Evolutionary conservation across 2,888 invertebrate genomes (phyloP), one percentile per base, ranked within the genome.

Genomic region (Callyntrura guangdongensis): DNA sequence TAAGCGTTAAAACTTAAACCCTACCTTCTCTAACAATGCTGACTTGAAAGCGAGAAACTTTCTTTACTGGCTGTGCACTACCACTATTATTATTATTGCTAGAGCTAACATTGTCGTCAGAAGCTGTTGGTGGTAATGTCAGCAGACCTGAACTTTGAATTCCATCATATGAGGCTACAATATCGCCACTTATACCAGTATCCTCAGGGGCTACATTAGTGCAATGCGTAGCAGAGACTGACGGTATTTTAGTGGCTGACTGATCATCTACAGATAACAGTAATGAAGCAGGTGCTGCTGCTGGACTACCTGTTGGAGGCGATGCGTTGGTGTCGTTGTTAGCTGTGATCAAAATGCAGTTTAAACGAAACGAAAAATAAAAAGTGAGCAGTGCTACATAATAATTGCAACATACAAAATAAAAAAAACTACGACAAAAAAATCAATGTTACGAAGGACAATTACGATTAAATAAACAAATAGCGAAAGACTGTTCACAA

Each of bases 21-120:
- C 84, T 89, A 91, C 91, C 95, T 93, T 96, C 96, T 14, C 95
- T 95, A 27, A 96, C 95, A 14, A 96, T 95, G 94, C 95, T 96
- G 81, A 96, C 96, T 94, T 95, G 95, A 94, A 96, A 96, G 81
- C 96, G 95, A 8, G 96, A 96, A 17, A 96, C 94, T 92, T 95
- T 95, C 81, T 95, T 92, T 25, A 93, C 94, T 25, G 94, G 93
- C 77, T 93, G 93, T 59, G 93, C 72, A 72, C 72, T 77, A 64
- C 64, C 53, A 14, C 5, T 53, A 84, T 49, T 61, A 84, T 17
- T 86, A 87, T 56, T 87, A 79, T 59, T 91, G 22, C 88, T 87
- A 84, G 87, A 11, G 86, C 81, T 90, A 90, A 49, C 64, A 77
- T 17, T 84, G 47, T 20, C 4, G 79, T 61, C 69, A 85, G 83